These are phyloP conservation scores for Denticeps clupeoides DNA, from an alignment of 2,797 vertebrate genomes.

Conservation along the genomic window DNA sequence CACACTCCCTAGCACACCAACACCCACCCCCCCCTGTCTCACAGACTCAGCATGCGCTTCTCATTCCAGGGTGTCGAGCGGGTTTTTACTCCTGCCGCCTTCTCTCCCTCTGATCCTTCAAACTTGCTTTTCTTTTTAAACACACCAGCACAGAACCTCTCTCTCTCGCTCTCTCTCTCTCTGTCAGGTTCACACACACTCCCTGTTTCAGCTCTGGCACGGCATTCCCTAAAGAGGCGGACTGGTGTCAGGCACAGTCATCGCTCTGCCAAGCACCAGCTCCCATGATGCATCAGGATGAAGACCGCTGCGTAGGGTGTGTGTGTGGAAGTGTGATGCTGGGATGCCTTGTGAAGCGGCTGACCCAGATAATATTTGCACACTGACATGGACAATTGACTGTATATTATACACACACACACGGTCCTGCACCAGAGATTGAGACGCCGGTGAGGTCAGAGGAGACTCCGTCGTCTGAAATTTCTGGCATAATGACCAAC, in stretches of 20 bases:
- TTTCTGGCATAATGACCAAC: no score
- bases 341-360: no score
- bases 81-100: constrained; percentile 6
- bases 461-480: no score
- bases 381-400: no score
- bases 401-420: no score
- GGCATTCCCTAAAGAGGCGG: background rate
- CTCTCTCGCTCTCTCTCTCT: background rate
- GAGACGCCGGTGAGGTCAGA: no score
- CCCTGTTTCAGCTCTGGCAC: background rate
- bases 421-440: no score
- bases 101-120: background rate
- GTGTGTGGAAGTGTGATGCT: background rate
- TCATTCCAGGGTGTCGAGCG: constrained; percentile 51
- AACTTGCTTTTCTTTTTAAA: background rate
- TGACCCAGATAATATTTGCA: no score
- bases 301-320: background rate
- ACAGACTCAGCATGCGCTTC: constrained; percentile 53
- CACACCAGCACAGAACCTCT: no score
- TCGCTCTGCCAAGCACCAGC: background rate
- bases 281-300: background rate
- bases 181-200: background rate
- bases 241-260: background rate
- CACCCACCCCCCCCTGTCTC: constrained; percentile 35
- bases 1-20: constrained; percentile 22